Evolutionary conservation across 2,797 vertebrate genomes (phyloP), one percentile per base, ranked within the genome.

Genomic region (Catostomus latipinnis): DNA sequence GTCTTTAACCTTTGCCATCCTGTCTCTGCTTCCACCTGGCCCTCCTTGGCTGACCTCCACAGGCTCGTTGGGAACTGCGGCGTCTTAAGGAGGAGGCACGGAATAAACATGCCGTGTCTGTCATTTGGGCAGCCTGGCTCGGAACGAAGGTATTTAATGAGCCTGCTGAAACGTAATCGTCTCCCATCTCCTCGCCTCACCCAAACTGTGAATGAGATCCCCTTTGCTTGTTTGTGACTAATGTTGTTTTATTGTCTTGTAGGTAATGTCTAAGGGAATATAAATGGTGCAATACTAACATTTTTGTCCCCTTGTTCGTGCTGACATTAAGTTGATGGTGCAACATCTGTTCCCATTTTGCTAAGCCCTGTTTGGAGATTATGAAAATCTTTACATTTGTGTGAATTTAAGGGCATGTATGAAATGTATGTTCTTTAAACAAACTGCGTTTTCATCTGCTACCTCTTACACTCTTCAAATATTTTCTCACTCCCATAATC

Each of bases 101-200:
- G 93, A 96, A 95, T 96, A 98, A 95, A 94, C 96, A 94, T 88
- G 96, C 97, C 88, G 96, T 98, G 92, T 96, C 96, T 93, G 97
- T 97, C 95, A 97, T 99, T 94, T 98, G 97, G 97, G 96, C 97
- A 95, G 97, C 93, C 94, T 99, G 98, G 98, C 96, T 96, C 93
- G 98, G 97, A 95, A 95, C 95, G 85, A 97, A 99, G 98, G 97
- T 99, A 98, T 95, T 96, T 95, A 84, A 90, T 86, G 90, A 90
- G 89, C 84, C 88, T 88, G 86, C 88, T 84, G 86, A 34, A 85
- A 74, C 86, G 2, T 90, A 86, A 88, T 83, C 13, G 72, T 62
- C 69, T 71, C 12, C 61, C 65, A 75, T 56, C 34, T 56, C 16
- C 69, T 57, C 58, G 7, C 5, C 66, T 53, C 62, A 65, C 49